These are phyloP conservation scores for Clepsis dumicolana DNA, from an alignment of 2,888 invertebrate species.

Conservation along the genomic window DNA sequence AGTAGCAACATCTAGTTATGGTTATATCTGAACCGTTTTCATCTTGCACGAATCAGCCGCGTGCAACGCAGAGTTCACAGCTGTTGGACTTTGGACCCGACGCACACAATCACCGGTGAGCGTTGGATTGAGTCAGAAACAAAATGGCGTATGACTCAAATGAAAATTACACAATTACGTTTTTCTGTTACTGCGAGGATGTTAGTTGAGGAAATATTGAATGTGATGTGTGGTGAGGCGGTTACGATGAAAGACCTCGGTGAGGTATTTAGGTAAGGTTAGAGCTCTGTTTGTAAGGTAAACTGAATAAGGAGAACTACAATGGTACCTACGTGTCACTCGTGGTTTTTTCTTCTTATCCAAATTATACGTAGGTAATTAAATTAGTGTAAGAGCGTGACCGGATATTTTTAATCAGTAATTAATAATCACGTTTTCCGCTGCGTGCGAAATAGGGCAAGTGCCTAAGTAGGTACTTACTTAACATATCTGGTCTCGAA, in stretches of 20 bases:
- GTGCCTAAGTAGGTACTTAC: neutral
- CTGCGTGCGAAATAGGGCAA: neutral
- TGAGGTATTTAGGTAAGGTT: neutral
- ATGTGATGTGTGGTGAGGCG: neutral
- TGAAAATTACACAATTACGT: conserved; percentile 36
- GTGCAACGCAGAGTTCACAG: conserved; percentile 35
- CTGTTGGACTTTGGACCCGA: conserved; percentile 46
- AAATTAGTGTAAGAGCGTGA: no score
- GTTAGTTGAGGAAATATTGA: conserved; percentile 5
- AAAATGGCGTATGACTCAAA: conserved; percentile 40
- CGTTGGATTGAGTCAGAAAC: conserved; percentile 2
- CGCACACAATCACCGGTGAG: conserved; percentile 40
- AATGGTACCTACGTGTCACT: neutral
- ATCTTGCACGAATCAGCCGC: conserved; percentile 33
- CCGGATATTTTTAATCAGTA: no score
- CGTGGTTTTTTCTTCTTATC: no score
- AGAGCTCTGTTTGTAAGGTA: neutral
- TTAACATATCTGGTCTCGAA: neutral
- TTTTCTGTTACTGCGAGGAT: conserved; percentile 21
- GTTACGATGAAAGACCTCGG: conserved; percentile 7
- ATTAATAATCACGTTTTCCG: no score
- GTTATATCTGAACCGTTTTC: conserved; percentile 26
- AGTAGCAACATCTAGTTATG: conserved; percentile 1
- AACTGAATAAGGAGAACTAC: neutral
- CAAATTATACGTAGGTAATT: no score